Conservation (phyloP, 1,140 invertebrate species). For the Drosophila equinoxialis region DNA sequence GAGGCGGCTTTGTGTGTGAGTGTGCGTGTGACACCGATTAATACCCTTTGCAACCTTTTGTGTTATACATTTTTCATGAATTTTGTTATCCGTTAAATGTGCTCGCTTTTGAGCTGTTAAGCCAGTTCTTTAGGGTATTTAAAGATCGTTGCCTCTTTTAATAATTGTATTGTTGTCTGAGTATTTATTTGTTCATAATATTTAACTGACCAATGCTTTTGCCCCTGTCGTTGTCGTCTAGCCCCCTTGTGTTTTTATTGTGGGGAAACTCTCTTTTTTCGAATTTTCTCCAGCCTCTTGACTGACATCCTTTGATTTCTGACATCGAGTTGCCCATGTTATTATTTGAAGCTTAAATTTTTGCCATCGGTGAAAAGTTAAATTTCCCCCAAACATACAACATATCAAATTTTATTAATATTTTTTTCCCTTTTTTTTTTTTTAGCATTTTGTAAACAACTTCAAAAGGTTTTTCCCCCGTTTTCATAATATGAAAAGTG, state of each 20-base stretch:
- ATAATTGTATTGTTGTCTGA: background rate
- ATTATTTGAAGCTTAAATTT: slow-evolving; percentile 43
- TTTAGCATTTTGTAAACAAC: background rate
- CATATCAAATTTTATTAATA: slow-evolving; percentile 13
- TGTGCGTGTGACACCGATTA: background rate
- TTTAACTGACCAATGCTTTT: background rate
- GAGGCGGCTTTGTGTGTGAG: background rate
- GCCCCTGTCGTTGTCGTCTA: background rate
- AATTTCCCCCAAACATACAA: background rate
- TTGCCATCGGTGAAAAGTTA: slow-evolving; percentile 36
- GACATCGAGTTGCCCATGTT: slow-evolving; percentile 27
- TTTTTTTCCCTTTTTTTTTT: slow-evolving; percentile 20
- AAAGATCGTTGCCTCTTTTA: background rate
- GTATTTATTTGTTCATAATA: slow-evolving; percentile 8
- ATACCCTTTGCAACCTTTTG: background rate
- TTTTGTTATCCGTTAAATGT: background rate
- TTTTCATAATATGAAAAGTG: slow-evolving; percentile 15
- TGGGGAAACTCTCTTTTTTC: slow-evolving; percentile 21
- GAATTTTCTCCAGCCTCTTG: slow-evolving; percentile 32
- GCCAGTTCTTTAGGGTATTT: background rate
- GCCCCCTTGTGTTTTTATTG: background rate
- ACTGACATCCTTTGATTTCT: slow-evolving; percentile 49
- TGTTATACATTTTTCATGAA: background rate
- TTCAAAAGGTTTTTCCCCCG: background rate
- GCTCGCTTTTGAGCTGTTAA: background rate